Evolutionary conservation across 2,888 invertebrate species (phyloP).

Genomic region (Dioctria rufipes): DNA sequence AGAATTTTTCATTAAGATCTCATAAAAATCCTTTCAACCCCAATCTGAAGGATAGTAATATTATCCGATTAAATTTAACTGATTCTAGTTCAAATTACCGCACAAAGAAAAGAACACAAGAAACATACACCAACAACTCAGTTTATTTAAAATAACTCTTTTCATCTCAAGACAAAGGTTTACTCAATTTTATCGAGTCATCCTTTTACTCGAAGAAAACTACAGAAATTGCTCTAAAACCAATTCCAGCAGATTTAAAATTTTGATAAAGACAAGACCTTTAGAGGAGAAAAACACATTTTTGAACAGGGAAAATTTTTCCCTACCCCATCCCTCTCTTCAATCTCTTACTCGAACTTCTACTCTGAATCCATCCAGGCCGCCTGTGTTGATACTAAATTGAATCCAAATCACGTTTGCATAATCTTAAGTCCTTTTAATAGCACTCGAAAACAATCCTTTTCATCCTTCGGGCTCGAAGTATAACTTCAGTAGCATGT

Average conservation of each 20-base stretch:
- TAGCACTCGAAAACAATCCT: conserved; percentile 41
- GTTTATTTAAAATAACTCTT: too few relatives aligned
- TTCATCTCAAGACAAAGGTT: too few relatives aligned
- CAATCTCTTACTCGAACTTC: too few relatives aligned
- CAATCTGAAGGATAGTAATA: too few relatives aligned
- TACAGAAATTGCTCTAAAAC: conserved; percentile 2
- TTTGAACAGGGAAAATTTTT: conserved; percentile 2
- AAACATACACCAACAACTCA: too few relatives aligned
- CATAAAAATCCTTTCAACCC: too few relatives aligned
- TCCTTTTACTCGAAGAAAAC: not conserved
- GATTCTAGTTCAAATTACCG: too few relatives aligned
- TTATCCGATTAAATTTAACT: too few relatives aligned
- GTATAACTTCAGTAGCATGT: conserved; percentile 46
- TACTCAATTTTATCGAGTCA: too few relatives aligned
- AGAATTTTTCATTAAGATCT: too few relatives aligned
- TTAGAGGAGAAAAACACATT: not conserved
- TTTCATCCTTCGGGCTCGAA: conserved; percentile 19
- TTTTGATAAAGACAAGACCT: not conserved
- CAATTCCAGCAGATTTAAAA: not conserved
- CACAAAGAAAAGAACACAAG: too few relatives aligned
- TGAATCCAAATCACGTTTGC: conserved; percentile 53
- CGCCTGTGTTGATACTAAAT: conserved; percentile 40
- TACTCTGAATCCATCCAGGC: too few relatives aligned
- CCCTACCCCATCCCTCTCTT: not conserved
- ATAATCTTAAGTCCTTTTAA: conserved; percentile 54